Conservation (phyloP, 2,113 vertebrate species). For the Corynorhinus townsendii region DNA sequence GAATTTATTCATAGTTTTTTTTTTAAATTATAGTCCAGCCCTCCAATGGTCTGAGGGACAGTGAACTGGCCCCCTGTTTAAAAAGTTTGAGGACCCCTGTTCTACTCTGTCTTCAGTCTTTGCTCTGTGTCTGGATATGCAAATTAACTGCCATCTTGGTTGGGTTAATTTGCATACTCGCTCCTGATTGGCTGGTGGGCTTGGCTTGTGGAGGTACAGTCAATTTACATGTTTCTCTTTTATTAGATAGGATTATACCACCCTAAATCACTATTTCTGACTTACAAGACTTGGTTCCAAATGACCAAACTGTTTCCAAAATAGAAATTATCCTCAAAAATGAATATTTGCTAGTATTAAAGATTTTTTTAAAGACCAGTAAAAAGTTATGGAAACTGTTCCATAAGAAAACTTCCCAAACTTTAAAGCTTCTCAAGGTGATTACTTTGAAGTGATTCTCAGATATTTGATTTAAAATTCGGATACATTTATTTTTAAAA, state of each 20-base stretch:
- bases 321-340: constrained; percentile 5
- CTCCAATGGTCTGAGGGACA: too few species aligned
- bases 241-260: neutral
- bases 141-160: too few species aligned
- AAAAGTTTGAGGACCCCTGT: too few species aligned
- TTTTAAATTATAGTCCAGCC: too few species aligned
- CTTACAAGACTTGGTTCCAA: constrained; percentile 10
- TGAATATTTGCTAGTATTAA: neutral
- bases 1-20: too few species aligned
- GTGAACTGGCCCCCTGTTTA: too few species aligned
- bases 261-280: neutral
- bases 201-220: too few species aligned
- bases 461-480: neutral
- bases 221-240: too few species aligned
- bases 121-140: too few species aligned
- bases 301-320: neutral
- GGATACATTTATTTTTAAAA: neutral
- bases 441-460: constrained; percentile 27
- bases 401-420: neutral
- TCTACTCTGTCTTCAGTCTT: too few species aligned
- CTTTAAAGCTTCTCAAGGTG: neutral
- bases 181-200: too few species aligned
- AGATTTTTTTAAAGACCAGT: neutral
- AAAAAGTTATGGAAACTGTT: neutral
- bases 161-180: too few species aligned